Conservation (phyloP, 2,888 invertebrate species). For the Hypercompe scribonia region DNA sequence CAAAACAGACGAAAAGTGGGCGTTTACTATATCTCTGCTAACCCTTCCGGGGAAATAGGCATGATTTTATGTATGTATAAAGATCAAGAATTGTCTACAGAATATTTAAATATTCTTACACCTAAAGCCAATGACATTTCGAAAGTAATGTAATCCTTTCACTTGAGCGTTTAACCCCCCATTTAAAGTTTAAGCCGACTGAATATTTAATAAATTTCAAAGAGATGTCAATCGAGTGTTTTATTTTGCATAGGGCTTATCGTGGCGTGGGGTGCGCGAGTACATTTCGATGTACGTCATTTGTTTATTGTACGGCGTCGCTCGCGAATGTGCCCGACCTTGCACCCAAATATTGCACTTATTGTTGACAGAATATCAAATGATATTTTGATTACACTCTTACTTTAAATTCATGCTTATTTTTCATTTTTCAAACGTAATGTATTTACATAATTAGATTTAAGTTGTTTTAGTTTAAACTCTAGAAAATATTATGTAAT, state of each 20-base stretch:
- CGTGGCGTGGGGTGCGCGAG: constrained; percentile 76
- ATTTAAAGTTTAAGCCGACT: constrained; percentile 80
- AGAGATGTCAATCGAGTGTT: constrained; percentile 86
- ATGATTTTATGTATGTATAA: too few species aligned
- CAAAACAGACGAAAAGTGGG: too few species aligned
- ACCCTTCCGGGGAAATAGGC: too few species aligned
- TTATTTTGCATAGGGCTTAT: constrained; percentile 86
- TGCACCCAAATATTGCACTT: constrained; percentile 70
- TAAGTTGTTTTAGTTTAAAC: neutral
- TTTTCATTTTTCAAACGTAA: neutral
- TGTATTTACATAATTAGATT: neutral
- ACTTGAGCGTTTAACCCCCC: constrained; percentile 81
- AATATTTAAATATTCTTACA: constrained; percentile 17
- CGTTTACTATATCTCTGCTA: too few species aligned
- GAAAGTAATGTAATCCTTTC: constrained; percentile 75
- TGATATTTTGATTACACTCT: constrained; percentile 69
- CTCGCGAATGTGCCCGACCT: constrained; percentile 35
- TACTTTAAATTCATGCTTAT: neutral
- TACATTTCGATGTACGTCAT: constrained; percentile 86
- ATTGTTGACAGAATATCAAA: constrained; percentile 81
- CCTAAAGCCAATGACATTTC: constrained; percentile 37
- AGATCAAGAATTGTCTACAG: neutral
- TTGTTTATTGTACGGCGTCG: constrained; percentile 75
- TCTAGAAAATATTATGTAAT: too few species aligned
- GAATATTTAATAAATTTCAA: constrained; percentile 86